Conservation (phyloP, 2,888 invertebrate species). For the Orthosia gracilis region DNA sequence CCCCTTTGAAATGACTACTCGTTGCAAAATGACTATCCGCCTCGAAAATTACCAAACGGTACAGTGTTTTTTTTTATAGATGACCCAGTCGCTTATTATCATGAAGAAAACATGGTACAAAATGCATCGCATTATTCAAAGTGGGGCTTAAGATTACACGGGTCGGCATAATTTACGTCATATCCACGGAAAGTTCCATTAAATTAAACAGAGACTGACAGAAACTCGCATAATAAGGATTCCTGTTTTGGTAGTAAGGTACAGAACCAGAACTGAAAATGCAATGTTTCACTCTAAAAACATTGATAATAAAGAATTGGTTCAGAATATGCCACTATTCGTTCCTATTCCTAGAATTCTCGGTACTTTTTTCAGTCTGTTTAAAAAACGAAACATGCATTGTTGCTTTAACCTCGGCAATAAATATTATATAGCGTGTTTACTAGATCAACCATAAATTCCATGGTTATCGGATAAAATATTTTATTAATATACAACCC, state of each 20-base stretch:
- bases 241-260: background rate
- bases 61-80: constrained; percentile 20
- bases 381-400: background rate
- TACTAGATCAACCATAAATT: constrained; percentile 41
- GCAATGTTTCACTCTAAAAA: background rate
- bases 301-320: background rate
- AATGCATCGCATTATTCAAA: constrained; percentile 27
- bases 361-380: background rate
- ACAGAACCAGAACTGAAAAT: background rate
- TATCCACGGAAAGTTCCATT: too few species aligned
- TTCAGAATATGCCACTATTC: background rate
- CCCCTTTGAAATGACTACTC: background rate
- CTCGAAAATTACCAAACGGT: constrained; percentile 6
- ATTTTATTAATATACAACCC: constrained; percentile 52
- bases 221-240: background rate
- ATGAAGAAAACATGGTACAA: background rate
- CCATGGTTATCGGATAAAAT: constrained; percentile 36
- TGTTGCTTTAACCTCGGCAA: constrained; percentile 17
- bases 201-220: background rate
- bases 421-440: constrained; percentile 11
- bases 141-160: background rate
- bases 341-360: background rate
- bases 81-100: constrained; percentile 24
- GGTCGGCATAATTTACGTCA: background rate
- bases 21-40: background rate